A percentile compares a stretch with the other conserved stretches of the same genome.
Conservation (phyloP, 2,113 vertebrate species). For the Vidua macroura region DNA sequence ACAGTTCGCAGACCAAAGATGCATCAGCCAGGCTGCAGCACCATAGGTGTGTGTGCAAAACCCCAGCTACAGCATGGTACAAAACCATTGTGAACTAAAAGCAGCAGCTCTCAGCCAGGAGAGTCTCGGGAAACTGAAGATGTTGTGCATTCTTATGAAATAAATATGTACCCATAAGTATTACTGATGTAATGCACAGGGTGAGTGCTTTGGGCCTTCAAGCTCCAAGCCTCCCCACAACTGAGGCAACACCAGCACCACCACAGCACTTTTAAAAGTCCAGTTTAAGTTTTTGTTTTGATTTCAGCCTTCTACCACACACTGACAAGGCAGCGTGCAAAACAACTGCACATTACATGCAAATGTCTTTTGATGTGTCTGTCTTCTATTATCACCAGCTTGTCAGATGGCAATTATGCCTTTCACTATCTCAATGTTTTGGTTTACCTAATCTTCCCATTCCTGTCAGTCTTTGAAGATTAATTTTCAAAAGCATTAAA, state of each 20-base stretch:
- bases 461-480: neutral
- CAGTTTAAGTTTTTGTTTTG: neutral
- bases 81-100: neutral
- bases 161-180: neutral
- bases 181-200: neutral
- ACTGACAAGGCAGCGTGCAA: fast-evolving
- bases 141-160: neutral
- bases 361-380: neutral
- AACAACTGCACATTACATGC: neutral
- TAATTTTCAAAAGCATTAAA: neutral
- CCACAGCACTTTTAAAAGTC: neutral
- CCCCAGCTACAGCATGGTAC: fast-evolving
- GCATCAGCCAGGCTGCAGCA: fast-evolving
- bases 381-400: neutral
- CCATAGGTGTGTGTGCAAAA: neutral
- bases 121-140: neutral
- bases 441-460: neutral
- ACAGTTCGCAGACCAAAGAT: fast-evolving
- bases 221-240: neutral
- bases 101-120: neutral
- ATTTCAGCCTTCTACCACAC: neutral
- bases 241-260: neutral
- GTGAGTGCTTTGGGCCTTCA: neutral
- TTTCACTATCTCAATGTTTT: neutral
- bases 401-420: neutral